Conservation (phyloP, 2,113 vertebrate species). For the Stigmatopora argus region DNA sequence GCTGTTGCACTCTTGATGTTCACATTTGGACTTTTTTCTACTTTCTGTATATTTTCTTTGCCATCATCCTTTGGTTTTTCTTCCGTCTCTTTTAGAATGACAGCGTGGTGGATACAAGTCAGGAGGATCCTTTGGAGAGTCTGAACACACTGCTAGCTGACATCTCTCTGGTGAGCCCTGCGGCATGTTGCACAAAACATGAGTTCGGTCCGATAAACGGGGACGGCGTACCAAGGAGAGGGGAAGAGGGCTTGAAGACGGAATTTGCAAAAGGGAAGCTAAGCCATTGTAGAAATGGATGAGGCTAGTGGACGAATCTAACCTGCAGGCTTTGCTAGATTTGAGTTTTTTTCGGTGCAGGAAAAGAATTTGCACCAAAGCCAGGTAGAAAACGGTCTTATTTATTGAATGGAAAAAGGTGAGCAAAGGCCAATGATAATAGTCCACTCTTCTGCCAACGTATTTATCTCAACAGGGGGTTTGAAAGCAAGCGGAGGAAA, state of each 20-base stretch:
- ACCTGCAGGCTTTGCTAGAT: conserved; percentile 18
- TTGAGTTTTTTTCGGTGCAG: conserved; percentile 1
- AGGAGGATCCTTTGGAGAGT: conserved; percentile 68
- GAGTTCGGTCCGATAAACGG: conserved; percentile 22
- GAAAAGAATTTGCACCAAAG: conserved; percentile 15
- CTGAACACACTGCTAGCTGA: conserved; percentile 80
- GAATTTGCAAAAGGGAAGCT: too few relatives aligned
- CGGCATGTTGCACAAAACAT: conserved; percentile 5
- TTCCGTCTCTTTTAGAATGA: conserved; percentile 75
- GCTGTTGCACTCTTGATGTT: conserved; percentile 5
- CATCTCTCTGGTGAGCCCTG: conserved; percentile 85
- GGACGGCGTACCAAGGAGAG: conserved; percentile 8
- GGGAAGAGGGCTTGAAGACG: conserved; percentile 6
- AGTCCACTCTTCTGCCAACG: neutral
- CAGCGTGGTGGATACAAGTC: conserved; percentile 74
- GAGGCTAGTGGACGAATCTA: conserved; percentile 6
- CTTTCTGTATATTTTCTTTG: neutral
- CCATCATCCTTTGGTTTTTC: conserved; percentile 5
- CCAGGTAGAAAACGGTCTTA: neutral
- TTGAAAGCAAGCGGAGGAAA: conserved; percentile 1
- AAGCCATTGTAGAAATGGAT: neutral
- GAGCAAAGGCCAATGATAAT: neutral
- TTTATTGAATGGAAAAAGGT: conserved; percentile 6
- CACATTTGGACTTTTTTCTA: neutral
- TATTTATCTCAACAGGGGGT: neutral